Evolutionary conservation across 1,140 invertebrate species (phyloP).

Genomic region (Diabrotica virgifera): DNA sequence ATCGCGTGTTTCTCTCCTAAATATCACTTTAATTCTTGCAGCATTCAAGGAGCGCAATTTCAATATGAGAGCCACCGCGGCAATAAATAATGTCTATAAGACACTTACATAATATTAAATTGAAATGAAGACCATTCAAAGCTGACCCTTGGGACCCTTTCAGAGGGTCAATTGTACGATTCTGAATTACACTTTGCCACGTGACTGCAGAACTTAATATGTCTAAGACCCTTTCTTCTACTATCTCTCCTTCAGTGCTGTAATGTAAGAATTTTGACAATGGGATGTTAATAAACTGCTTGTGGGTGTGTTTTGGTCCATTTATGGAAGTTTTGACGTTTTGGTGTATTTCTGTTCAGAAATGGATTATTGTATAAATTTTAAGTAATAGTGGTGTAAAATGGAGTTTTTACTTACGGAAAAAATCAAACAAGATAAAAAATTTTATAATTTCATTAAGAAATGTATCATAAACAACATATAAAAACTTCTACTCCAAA

Average conservation of each 20-base stretch:
- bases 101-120: slow-evolving; percentile 3
- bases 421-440: too few species aligned
- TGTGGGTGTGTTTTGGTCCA: background rate
- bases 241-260: background rate
- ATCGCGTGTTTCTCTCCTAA: background rate
- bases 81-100: background rate
- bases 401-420: too few species aligned
- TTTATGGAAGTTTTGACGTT: background rate
- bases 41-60: background rate
- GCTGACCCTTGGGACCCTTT: background rate
- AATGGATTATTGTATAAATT: too few species aligned
- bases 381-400: too few species aligned
- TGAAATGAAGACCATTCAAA: slow-evolving; percentile 1
- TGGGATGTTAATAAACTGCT: background rate
- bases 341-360: too few species aligned
- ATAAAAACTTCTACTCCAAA: too few species aligned
- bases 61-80: background rate
- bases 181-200: background rate
- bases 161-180: slow-evolving; percentile 1
- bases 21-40: background rate
- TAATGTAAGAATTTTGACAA: background rate
- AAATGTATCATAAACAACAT: too few species aligned
- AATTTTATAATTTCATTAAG: too few species aligned
- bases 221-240: slow-evolving; percentile 2
- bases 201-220: slow-evolving; percentile 2